A percentile compares a stretch with the other conserved stretches of the same genome.
These are phyloP conservation scores for Prosopocoilus inquinatus DNA, from an alignment of 2,888 invertebrate genomes.

Conservation along the genomic window DNA sequence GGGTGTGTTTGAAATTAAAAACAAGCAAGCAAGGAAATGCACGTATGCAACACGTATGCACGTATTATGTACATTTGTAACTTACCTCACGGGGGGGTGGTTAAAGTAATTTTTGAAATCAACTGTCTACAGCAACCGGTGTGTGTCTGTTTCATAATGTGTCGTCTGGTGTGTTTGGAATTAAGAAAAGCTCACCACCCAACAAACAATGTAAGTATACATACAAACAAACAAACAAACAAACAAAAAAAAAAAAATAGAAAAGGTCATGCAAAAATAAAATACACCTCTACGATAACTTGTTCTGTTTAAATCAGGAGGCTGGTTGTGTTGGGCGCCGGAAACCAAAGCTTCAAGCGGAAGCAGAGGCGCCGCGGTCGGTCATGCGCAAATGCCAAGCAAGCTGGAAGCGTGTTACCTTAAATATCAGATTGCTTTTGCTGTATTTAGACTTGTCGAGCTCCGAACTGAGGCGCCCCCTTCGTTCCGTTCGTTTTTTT, in stretches of 20 bases:
- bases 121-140: too few species aligned
- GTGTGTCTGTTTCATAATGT: background rate
- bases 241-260: too few species aligned
- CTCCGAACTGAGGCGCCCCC: constrained; percentile 95
- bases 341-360: constrained; percentile 32
- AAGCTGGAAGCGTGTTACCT: constrained; percentile 77
- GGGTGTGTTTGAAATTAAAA: too few species aligned
- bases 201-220: too few species aligned
- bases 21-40: too few species aligned
- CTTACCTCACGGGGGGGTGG: too few species aligned
- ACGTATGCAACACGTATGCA: too few species aligned
- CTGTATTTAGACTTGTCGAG: constrained; percentile 87
- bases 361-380: constrained; percentile 51
- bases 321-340: background rate
- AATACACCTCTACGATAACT: background rate
- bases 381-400: constrained; percentile 42
- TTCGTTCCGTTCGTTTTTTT: constrained; percentile 97
- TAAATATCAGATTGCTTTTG: constrained; percentile 98
- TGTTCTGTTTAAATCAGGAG: background rate
- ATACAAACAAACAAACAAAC: too few species aligned
- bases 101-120: too few species aligned
- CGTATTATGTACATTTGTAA: too few species aligned
- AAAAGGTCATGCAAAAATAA: background rate
- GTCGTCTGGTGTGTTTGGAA: background rate
- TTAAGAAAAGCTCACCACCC: background rate